Evolutionary conservation across 2,888 invertebrate species (phyloP), one percentile per base, ranked within the genome.

Genomic region (Dendrolimus pini): DNA sequence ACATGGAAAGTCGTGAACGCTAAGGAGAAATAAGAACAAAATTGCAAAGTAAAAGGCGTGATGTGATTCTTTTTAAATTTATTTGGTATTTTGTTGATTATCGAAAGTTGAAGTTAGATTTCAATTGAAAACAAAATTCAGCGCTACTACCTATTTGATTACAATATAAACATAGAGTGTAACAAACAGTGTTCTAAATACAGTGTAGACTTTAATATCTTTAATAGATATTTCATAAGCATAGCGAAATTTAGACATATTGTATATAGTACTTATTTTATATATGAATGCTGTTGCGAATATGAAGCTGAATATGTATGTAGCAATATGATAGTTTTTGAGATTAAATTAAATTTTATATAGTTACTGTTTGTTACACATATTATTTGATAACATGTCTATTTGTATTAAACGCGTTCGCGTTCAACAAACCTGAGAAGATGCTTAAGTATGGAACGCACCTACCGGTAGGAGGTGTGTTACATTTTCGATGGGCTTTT

Each of bases 11-110:
- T 47, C 60, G 56, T 58, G 61, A 59, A 41, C 58, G 30, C 9
- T 14, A 18, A 47, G 0, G 9, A 9, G 12, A 47, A 47, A 47
- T 47, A 47, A 47, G 12, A 47, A 47, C 47, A 59, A 58, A 59
- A 61, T 53, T 56, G 54, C 58, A 52, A 61, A 59, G 61, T 59
- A 59, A 61, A 55, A 42, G 61, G 61, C 56, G 52, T 54, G 52
- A 57, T 57, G 12, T 54, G 55, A 55, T 55, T 59, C 59, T 54
- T 55, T 59, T 58, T 14, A 18, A 41, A 42, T 54, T 54, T 53
- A 56, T 30, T 58, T 59, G 7, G 54, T 59, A 30, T 53, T 55
- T 59, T 58, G 57, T 59, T 57, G 13, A 6, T 53, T 58, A 59
- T 53, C 41, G 53, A 57, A 57, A 57, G 59, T 61, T 55, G 56